Evolutionary conservation across 2,113 vertebrate genomes (phyloP).

Genomic region (Martes martes): DNA sequence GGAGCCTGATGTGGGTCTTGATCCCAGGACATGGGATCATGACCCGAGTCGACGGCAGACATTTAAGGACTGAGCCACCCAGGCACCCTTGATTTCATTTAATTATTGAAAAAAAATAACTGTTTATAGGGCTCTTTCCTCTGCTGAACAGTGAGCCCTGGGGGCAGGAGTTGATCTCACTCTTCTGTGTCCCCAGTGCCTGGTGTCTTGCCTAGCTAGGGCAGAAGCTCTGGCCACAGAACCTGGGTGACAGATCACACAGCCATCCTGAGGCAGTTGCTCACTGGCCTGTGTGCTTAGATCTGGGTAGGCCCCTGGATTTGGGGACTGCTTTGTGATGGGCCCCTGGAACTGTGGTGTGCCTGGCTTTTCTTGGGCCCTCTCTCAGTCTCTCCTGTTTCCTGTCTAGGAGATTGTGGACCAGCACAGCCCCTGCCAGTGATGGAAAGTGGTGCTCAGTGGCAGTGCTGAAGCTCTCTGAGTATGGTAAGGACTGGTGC

Average conservation of each 20-base stretch:
- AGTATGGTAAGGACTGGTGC: conserved; percentile 79
- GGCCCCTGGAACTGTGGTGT: not conserved
- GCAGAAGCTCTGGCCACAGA: not conserved
- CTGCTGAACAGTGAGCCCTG: not conserved
- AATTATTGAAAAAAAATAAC: not conserved
- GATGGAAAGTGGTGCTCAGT: not conserved
- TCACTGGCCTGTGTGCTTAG: not conserved
- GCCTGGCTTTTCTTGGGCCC: not conserved
- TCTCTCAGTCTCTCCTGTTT: conserved; percentile 28
- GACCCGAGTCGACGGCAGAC: too few species aligned
- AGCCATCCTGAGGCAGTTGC: not conserved
- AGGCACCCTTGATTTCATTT: not conserved
- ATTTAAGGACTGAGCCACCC: too few species aligned
- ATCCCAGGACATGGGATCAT: too few species aligned
- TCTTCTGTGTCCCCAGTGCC: not conserved
- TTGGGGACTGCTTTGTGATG: not conserved
- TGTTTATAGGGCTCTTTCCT: not conserved
- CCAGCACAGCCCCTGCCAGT: not conserved
- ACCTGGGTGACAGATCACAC: not conserved
- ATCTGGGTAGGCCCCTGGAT: not conserved
- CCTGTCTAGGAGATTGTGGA: conserved; percentile 43
- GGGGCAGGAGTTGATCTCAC: not conserved
- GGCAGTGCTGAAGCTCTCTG: not conserved
- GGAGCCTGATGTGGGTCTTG: too few species aligned
- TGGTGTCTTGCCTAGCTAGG: not conserved